Evolutionary conservation across 2,888 invertebrate genomes (phyloP).

Genomic region (Dynastes maya): DNA sequence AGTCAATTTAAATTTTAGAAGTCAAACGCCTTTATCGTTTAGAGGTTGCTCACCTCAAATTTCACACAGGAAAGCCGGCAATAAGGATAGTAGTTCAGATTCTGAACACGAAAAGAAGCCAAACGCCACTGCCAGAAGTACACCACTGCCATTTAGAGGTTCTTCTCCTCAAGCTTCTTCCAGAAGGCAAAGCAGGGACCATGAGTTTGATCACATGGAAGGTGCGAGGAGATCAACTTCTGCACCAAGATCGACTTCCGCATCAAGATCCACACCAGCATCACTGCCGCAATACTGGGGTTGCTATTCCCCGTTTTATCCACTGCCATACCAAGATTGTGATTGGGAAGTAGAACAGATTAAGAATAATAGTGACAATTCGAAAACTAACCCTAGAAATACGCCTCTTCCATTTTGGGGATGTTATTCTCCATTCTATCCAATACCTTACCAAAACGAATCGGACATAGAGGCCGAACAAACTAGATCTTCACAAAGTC

Average conservation of each 20-base stretch:
- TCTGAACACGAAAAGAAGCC: conserved; percentile 15
- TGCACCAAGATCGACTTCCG: conserved; percentile 56
- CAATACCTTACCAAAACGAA: conserved; percentile 46
- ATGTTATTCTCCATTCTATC: conserved; percentile 48
- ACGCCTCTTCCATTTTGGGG: conserved; percentile 46
- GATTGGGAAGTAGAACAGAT: conserved; percentile 42
- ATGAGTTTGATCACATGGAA: conserved; percentile 43
- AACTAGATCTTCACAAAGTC: conserved; percentile 47
- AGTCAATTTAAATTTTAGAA: conserved; percentile 41
- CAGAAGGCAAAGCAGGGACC: conserved; percentile 20
- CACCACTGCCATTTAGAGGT: conserved; percentile 48
- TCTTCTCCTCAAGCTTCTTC: conserved; percentile 43
- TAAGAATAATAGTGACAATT: conserved; percentile 24
- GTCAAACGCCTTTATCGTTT: conserved; percentile 44
- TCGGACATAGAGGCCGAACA: conserved; percentile 50
- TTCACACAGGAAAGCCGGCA: not conserved
- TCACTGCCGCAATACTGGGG: conserved; percentile 61
- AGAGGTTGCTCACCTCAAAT: conserved; percentile 45
- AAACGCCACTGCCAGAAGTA: conserved; percentile 35
- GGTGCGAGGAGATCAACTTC: conserved; percentile 44
- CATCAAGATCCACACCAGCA: conserved; percentile 53
- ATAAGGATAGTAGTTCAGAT: conserved; percentile 29
- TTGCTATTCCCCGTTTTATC: conserved; percentile 60
- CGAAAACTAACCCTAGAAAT: conserved; percentile 27
- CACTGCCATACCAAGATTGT: conserved; percentile 46